Base-by-base conservation (phyloP, 1,140 invertebrate species). In the Nasonia longicornis region DNA sequence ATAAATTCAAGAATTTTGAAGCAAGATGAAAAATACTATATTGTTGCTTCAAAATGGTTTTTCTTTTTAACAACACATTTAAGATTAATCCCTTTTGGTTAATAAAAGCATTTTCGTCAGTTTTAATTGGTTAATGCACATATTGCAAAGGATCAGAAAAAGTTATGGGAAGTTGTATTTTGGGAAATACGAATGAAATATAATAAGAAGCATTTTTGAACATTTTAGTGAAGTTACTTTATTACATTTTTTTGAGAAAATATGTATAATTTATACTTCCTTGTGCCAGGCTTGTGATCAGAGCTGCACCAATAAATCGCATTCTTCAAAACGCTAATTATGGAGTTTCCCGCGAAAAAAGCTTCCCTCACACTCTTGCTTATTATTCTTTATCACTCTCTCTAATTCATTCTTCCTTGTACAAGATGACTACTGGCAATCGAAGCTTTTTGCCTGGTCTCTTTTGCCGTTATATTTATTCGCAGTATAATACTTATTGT, bases 181-280 rank as follows among this genome's bases (percentile, higher is more conserved):
- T 42, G 38, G 10, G 38, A 42, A 42, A 42, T 4, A 10, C 38
- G 10, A 42, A 42, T 42, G n/a, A 20, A 58, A 58, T 4, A 58
- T n/a, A 20, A 20, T n/a, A n/a, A 16, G 12, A 48, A 10, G 10
- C 11, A 14, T 1, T 48, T n/a, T n/a, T 58, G 20, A 58, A 42
- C 38, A 42, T 42, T 42, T 42, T 70, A 45, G 66, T 72, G 52
- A 52, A 79, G 77, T 20, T 64, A 79, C 67, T 79, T 79, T 79
- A 79, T 79, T 79, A 71, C 52, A 79, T 79, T 72, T 72, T 72
- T 29, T 63, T 79, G 67, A 79, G 77, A 79, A 79, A 79, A 79
- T 79, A 79, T 79, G 26, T 79, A 79, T 71, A 72, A 79, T 79
- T 70, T 63, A 70, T 70, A 63, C 31, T 71, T 79, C 45, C 70